Percentiles rank a stretch among this genome's conserved stretches.
Conservation (phyloP, 1,140 invertebrate species). For the Hetaerina americana region DNA sequence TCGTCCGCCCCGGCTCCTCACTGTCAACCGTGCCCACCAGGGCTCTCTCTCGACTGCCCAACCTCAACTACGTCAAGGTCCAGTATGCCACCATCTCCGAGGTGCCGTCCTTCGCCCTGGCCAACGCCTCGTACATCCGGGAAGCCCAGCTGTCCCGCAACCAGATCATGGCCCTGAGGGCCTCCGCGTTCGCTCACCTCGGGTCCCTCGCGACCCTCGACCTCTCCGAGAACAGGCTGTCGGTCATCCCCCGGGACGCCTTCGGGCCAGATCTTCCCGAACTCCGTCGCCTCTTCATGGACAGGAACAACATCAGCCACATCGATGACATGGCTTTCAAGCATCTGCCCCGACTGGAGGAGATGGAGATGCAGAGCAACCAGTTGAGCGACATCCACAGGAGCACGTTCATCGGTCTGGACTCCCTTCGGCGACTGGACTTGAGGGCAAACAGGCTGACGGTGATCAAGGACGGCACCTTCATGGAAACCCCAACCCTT, state of each 20-base stretch:
- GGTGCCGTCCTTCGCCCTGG: slow-evolving; percentile 50
- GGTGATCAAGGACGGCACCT: slow-evolving; percentile 56
- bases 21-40: slow-evolving; percentile 47
- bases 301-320: slow-evolving; percentile 55
- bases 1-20: not conserved
- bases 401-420: slow-evolving; percentile 54
- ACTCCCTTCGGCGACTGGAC: slow-evolving; percentile 47
- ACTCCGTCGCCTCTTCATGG: slow-evolving; percentile 48
- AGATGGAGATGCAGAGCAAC: slow-evolving; percentile 55
- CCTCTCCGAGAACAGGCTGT: slow-evolving; percentile 55
- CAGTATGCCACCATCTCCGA: slow-evolving; percentile 55
- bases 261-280: slow-evolving; percentile 50
- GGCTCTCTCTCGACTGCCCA: slow-evolving; percentile 46
- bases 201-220: slow-evolving; percentile 47
- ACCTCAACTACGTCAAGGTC: slow-evolving; percentile 48
- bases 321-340: slow-evolving; percentile 57
- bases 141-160: slow-evolving; percentile 52
- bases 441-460: slow-evolving; percentile 44
- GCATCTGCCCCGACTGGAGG: slow-evolving; percentile 44
- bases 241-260: slow-evolving; percentile 50
- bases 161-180: slow-evolving; percentile 44
- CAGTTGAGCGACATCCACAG: slow-evolving; percentile 49
- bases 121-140: slow-evolving; percentile 48
- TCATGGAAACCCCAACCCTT: slow-evolving; percentile 55
- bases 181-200: slow-evolving; percentile 52